Evolutionary conservation across 1,140 invertebrate genomes (phyloP), one percentile per base, ranked within the genome.

Genomic region (Arion vulgaris): DNA sequence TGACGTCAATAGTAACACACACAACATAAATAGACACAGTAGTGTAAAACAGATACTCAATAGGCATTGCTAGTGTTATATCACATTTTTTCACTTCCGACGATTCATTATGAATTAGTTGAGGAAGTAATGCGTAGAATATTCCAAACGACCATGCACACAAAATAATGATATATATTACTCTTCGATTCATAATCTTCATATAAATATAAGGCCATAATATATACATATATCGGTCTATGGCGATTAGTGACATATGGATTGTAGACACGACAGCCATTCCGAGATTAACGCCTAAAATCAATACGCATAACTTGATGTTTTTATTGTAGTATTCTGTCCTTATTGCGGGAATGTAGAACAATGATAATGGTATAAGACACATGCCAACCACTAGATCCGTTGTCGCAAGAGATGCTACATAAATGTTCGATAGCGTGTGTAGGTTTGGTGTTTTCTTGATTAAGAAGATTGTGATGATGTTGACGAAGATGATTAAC

Each of bases 211-310:
- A 78, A 1, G 76, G 76, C 23, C 36, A 26, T 34, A 39, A 39
- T 5, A 78, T 78, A 34, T 78, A 78, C 28, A 78, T 19, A 36
- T 78, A 78, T 19, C 76, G 9, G 76, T 78, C 76, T n/a, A n/a
- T 45, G 5, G 76, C 76, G 9, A 78, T 78, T 19, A 78, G 34
- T 13, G 34, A 32, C 76, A 78, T 78, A 57, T 78, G 38, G 34
- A 78, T 66, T 1, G 28, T 41, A 26, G 76, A 78, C 32, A 78
- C 51, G 15, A 68, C 57, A 26, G 76, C 51, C 57, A 78, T 49
- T 17, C 76, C 76, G 2, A 78, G 34, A 26, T 66, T 78, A 32
- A 68, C 28, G 32, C 76, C 76, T 17, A 66, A 28, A 19, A 78
- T 11, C 26, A 78, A 41, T 1, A 45, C 32, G 23, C 76, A 78